Base-by-base conservation (phyloP, 1,140 invertebrate species). In the Adelges cooleyi region DNA sequence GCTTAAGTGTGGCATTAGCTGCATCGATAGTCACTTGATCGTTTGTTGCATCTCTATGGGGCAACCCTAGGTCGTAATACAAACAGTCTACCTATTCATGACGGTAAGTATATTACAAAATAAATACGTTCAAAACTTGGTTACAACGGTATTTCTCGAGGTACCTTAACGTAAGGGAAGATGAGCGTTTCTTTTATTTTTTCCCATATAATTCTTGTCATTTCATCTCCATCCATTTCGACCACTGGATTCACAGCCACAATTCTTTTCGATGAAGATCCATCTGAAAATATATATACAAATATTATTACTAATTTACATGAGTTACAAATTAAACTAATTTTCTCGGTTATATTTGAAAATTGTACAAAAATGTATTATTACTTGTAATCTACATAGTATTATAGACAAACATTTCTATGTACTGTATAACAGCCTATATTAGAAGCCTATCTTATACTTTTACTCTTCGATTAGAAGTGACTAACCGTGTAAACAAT, bases 221-320 rank as follows among this genome's bases (percentile, higher is more conserved):
- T 94, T 76, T 94, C 91, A 80, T 95, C 91, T 66, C 91, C 91
- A 77, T 94, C 90, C 79, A 94, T 83, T 73, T 95, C 91, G 50
- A 94, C 91, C 50, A 95, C 81, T 18, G 89, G 84, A 48, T 85
- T 85, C 42, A 80, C 76, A 22, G 81, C 85, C 68, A 80, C 77
- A 69, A 87, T 84, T 56, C 84, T 75, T 70, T 80, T 80, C 22
- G 23, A 25, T 18, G 40, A 5, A 2, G 40, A 20, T 20, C 40
- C 56, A 48, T 62, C 56, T 62, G 23, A 44, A 62, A 62, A 48
- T 25, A 50, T 50, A 50, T 6, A 50, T 50, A 15, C 22, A 50
- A 15, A 25, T 27, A 50, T n/a, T 23, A 48, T 4, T 18, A 2
- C 3, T 48, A 44, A 44, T 20, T 20, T 8, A 9, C 46, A 8